These are phyloP conservation scores for Lampris megalopsis DNA, from an alignment of 2,113 vertebrate species.

Conservation along the genomic window DNA sequence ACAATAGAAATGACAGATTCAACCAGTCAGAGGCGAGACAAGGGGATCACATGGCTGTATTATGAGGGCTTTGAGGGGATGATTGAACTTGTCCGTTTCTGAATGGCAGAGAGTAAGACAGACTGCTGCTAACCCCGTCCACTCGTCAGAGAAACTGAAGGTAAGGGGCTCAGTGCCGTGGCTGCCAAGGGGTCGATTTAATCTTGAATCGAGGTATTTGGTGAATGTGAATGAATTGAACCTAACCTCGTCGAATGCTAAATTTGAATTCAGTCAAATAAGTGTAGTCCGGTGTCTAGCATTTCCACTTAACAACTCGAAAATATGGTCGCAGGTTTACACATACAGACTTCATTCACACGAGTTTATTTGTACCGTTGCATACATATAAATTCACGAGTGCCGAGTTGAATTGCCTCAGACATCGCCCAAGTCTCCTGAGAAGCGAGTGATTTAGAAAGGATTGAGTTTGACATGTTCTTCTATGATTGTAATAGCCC, in stretches of 20 bases:
- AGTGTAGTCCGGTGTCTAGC: too few relatives aligned
- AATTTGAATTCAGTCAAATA: too few relatives aligned
- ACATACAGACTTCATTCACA: too few relatives aligned
- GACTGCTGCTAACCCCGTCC: slow-evolving; percentile 38
- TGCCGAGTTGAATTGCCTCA: slow-evolving; percentile 21
- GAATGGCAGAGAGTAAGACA: slow-evolving; percentile 61
- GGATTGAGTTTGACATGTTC: slow-evolving; percentile 29
- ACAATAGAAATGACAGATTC: slow-evolving; percentile 73
- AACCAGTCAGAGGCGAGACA: slow-evolving; percentile 63
- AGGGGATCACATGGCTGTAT: slow-evolving; percentile 68
- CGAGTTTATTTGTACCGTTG: too few relatives aligned
- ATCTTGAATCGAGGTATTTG: neutral
- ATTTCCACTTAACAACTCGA: too few relatives aligned
- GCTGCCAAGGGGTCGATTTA: neutral
- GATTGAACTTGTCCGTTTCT: slow-evolving; percentile 64
- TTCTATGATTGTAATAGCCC: slow-evolving; percentile 3
- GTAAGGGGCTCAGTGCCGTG: slow-evolving; percentile 48
- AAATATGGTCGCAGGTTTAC: too few relatives aligned
- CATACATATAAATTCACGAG: slow-evolving; percentile 4
- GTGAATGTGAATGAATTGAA: neutral
- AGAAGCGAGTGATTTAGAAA: slow-evolving; percentile 25
- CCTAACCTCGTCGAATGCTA: too few relatives aligned
- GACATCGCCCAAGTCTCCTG: neutral
- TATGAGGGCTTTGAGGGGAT: slow-evolving; percentile 59
- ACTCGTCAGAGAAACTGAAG: slow-evolving; percentile 40